Base-by-base conservation (phyloP, 2,113 vertebrate genomes). In the Falcunculus frontatus region DNA sequence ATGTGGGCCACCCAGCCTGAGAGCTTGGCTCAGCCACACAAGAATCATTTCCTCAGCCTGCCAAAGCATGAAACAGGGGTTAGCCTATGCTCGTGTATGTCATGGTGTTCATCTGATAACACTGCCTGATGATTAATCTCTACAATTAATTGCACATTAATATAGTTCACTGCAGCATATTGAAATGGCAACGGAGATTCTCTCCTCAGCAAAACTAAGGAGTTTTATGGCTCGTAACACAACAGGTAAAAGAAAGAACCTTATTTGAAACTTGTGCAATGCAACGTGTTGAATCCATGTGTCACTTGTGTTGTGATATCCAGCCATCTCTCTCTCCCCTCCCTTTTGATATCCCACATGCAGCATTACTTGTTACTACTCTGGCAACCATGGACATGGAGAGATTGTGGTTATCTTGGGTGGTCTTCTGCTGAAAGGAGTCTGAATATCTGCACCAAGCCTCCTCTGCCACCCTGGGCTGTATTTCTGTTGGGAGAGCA, bases 51-150 rank as follows among this genome's bases (percentile, higher is more conserved):
- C 80, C 91, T 95, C 89, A 89, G 89, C 95, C 60, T 97, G 96
- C 96, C 94, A 97, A 95, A 97, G 95, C 96, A 95, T 91, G 96
- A 97, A 75, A 30, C 65, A 77, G 69, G 27, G 76, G 91, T 97
- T 96, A 95, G 93, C 73, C n/a, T 84, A 23, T 87, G 65, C 93
- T 94, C 42, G 0, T 84, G 87, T 96, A 52, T 89, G 81, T 76
- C 91, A 92, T 84, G 52, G 44, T 91, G 80, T 94, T 97, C 89
- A 97, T 97, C 96, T 97, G 95, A 97, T 97, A 97, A 95, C 69
- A 26, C 64, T 75, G 86, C 80, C 47, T 92, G 89, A 96, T 96
- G 94, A 96, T 96, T 97, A 95, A 97, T 97, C 95, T 89, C 84
- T 78, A 25, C 84, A 89, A 97, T 95, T 96, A 97, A 95, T 93